Evolutionary conservation across 2,888 invertebrate species (phyloP), one percentile per base, ranked within the genome.

Genomic region (Noctua janthe): DNA sequence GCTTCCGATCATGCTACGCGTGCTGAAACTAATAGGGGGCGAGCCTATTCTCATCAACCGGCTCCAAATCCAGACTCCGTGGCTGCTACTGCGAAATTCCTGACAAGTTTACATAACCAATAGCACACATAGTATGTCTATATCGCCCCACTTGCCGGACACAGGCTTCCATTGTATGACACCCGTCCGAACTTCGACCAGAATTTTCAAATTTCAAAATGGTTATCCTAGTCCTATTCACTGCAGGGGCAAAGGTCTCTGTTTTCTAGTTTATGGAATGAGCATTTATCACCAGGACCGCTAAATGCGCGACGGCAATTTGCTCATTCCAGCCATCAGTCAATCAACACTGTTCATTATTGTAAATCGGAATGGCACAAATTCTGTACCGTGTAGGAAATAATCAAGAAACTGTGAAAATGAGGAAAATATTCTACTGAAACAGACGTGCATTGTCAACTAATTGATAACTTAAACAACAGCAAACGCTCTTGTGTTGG

Each of bases 391-490:
- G 49, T 85, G 49, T 51, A 73, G 35, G 81, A 81, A 85, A 82
- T 71, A 56, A 66, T n/a, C 29, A 49, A 39, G 13, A 59, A 47
- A 43, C 23, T 62, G 47, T 39, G 29, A 17, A 39, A 62, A 66
- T 39, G 66, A 84, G 66, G 76, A 85, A 77, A 73, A 72, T 39
- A 20, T 69, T 35, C 35, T 23, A 10, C 56, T 59, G n/a, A 23
- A 51, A 81, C 71, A 71, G 72, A 47, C 64, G 54, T 69, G 76
- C 76, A 76, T 75, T 80, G 59, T 71, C 15, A 51, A 39, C 70
- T 56, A 81, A 56, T 76, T 84, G 29, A 70, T 84, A 72, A 71
- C 84, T 71, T 71, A 62, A 83, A 20, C n/a, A 51, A 51, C 51
- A 62, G 47, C 59, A 74, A 74, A 71, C 39, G 35, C 76, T 20